Conservation (phyloP, 37 sponge, comb jelly and placozoan genomes). For the Tethya wilhelma region DNA sequence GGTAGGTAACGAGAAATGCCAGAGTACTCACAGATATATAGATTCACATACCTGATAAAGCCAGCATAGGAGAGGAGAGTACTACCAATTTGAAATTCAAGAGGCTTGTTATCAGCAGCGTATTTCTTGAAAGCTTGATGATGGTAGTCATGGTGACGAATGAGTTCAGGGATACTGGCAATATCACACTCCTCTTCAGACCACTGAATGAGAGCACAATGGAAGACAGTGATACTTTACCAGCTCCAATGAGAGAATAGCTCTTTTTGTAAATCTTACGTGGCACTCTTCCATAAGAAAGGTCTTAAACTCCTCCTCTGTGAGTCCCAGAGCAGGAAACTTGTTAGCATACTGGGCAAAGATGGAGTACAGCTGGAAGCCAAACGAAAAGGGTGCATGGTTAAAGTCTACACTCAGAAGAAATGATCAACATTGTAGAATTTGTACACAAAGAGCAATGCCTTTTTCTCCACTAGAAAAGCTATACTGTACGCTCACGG, state of each 20-base stretch:
- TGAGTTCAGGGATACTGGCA: conserved; percentile 8
- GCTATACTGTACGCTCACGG: too few species aligned
- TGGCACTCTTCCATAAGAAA: conserved; percentile 54
- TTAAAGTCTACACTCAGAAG: neutral
- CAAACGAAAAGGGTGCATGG: neutral
- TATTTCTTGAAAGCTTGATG: conserved; percentile 71
- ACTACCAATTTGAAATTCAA: conserved; percentile 17
- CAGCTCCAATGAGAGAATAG: neutral
- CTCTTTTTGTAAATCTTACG: conserved; percentile 25
- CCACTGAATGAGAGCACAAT: conserved; percentile 49
- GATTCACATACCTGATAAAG: conserved; percentile 62
- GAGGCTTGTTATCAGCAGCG: conserved; percentile 32
- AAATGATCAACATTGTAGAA: neutral
- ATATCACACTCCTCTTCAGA: conserved; percentile 3
- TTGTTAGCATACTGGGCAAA: conserved; percentile 51
- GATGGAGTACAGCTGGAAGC: conserved; percentile 37
- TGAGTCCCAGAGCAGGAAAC: conserved; percentile 59
- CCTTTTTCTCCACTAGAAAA: neutral
- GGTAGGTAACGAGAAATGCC: too few species aligned
- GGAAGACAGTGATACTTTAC: neutral
- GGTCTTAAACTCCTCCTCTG: conserved; percentile 55
- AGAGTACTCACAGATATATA: neutral
- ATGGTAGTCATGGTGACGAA: conserved; percentile 61
- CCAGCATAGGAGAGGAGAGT: conserved; percentile 70
- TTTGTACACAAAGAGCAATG: neutral